These are phyloP conservation scores for Heliconius ismenius DNA, from an alignment of 2,888 invertebrate genomes.

Conservation along the genomic window DNA sequence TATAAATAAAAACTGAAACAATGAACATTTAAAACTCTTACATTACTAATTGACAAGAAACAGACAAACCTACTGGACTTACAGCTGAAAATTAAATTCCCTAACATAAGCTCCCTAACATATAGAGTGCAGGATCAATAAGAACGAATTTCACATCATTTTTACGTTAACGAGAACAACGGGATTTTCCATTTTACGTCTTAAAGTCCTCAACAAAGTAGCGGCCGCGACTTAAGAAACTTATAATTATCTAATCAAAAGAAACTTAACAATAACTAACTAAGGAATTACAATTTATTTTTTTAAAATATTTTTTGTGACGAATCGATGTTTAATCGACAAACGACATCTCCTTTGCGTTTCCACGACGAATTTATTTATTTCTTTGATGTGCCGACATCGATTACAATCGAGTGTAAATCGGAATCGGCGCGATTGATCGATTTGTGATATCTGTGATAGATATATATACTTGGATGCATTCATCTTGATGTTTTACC, in stretches of 20 bases:
- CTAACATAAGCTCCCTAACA: too few relatives aligned
- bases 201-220: too few relatives aligned
- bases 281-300: neutral
- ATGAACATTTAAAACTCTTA: too few relatives aligned
- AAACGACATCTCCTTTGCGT: constrained; percentile 43
- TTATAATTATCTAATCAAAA: constrained; percentile 1
- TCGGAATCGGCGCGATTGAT: constrained; percentile 70
- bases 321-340: constrained; percentile 15
- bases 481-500: constrained; percentile 42
- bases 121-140: too few relatives aligned
- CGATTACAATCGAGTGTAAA: constrained; percentile 59
- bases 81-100: too few relatives aligned
- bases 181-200: too few relatives aligned
- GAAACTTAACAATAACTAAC: constrained; percentile 2
- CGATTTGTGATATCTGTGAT: constrained; percentile 68
- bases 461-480: constrained; percentile 42
- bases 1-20: too few relatives aligned
- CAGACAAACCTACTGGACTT: too few relatives aligned
- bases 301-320: constrained; percentile 17
- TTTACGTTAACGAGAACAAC: too few relatives aligned
- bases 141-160: too few relatives aligned
- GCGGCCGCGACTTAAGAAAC: neutral
- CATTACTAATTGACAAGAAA: too few relatives aligned
- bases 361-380: constrained; percentile 65
- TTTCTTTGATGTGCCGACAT: constrained; percentile 63